Base-by-base conservation (phyloP, 2,888 invertebrate genomes). In the Spilosoma lubricipeda region DNA sequence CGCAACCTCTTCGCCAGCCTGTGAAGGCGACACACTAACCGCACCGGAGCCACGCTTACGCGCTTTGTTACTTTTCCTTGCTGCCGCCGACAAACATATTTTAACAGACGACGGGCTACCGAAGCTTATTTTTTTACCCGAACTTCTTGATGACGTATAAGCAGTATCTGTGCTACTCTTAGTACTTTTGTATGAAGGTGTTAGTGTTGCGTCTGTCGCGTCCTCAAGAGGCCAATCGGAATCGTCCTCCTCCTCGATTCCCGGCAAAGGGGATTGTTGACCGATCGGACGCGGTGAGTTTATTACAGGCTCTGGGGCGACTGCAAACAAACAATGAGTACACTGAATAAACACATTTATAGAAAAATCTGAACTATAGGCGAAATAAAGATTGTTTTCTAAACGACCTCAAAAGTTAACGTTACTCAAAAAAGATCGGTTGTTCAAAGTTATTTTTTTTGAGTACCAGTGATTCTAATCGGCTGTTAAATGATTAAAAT, bases 181-280 rank as follows among this genome's bases (percentile, higher is more conserved):
- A 20, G 94, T 95, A 77, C 96, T 96, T 84, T 95, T 96, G 84
- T 95, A 96, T 36, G 95, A 96, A 52, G 95, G 96, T 72, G 96
- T 94, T 72, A 95, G 90, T 7, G 95, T 95, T 39, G 94, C 93
- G 87, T 96, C 96, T 18, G 96, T 95, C 63, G 95, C 93, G 92
- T 96, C 94, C 84, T 95, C 95, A 77, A 96, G 91, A 65, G 96
- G 96, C 93, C 95, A 95, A 88, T 96, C 96, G 75, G 97, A 96
- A 90, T 97, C 97, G 93, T 98, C 98, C 92, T 98, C 98, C 90
- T 98, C 98, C 90, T 98, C 97, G 82, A 98, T 98, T 87, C 98
- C 98, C 85, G 98, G 98, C 82, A 98, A 95, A 77, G 97, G 97
- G 71, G 98, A 97, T 84, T 97, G 97, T 94, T 97, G 97, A 89